These are phyloP conservation scores for Amphiprion percula DNA, from an alignment of 2,113 vertebrate species.

Conservation along the genomic window DNA sequence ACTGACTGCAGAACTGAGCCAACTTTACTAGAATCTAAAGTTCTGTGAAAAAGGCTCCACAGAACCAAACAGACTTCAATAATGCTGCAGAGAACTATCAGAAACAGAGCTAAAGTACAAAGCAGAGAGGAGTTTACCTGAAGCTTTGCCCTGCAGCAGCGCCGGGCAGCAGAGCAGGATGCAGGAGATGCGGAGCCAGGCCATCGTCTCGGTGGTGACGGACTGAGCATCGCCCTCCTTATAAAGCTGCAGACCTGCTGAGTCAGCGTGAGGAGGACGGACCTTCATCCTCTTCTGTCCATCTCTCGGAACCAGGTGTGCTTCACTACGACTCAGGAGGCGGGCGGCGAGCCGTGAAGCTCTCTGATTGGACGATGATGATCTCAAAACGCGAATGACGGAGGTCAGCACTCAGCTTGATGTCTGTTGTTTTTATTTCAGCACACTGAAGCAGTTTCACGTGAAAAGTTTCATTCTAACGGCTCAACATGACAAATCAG, in stretches of 20 bases:
- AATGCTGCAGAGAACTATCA: background rate
- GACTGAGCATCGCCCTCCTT: constrained; percentile 6
- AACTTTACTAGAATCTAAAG: too few relatives aligned
- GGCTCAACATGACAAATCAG: too few relatives aligned
- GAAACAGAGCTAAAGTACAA: background rate
- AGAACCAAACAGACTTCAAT: background rate
- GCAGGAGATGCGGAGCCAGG: constrained; percentile 31
- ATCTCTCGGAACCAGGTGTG: constrained; percentile 24
- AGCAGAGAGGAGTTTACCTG: constrained; percentile 54
- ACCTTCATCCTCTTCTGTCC: constrained; percentile 16
- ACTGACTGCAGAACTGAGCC: too few relatives aligned
- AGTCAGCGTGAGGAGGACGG: constrained; percentile 58
- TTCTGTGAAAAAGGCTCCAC: too few relatives aligned
- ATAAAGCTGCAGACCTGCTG: constrained; percentile 64
- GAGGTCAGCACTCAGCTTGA: too few relatives aligned
- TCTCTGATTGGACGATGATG: background rate
- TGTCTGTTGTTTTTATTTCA: too few relatives aligned
- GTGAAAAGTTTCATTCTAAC: too few relatives aligned
- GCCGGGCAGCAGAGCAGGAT: constrained; percentile 47
- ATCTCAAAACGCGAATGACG: too few relatives aligned
- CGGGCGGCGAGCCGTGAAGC: background rate
- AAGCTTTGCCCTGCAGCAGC: constrained; percentile 59
- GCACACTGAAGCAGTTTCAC: too few relatives aligned
- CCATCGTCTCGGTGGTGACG: constrained; percentile 57
- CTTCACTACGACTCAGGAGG: constrained; percentile 25